These are phyloP conservation scores for Pelecanus crispus DNA, from an alignment of 2,113 vertebrate genomes.

Conservation along the genomic window DNA sequence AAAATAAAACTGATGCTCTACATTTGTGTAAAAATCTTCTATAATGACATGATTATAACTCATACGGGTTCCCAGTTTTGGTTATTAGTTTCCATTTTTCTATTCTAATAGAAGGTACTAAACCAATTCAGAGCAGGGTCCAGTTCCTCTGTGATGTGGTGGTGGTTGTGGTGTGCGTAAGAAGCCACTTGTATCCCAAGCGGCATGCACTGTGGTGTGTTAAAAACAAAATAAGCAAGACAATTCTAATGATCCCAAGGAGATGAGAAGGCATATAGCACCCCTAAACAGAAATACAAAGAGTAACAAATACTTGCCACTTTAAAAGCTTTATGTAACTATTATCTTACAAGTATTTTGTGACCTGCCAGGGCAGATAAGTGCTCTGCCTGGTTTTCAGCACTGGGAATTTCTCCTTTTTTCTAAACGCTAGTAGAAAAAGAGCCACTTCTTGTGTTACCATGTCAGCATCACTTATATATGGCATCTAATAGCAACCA, in stretches of 20 bases:
- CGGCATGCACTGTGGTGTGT: rapidly evolving
- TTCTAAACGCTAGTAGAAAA: neutral
- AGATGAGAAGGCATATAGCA: neutral
- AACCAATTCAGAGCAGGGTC: neutral
- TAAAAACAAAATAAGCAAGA: neutral
- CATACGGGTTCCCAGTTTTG: neutral
- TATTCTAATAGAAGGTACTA: neutral
- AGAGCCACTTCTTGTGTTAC: neutral
- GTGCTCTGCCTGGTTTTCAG: neutral
- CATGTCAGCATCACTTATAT: neutral
- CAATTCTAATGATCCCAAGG: neutral
- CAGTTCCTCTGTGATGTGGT: neutral
- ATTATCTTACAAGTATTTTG: neutral
- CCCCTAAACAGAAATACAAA: neutral
- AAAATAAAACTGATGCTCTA: neutral
- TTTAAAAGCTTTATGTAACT: neutral
- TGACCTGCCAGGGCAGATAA: neutral
- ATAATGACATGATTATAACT: neutral
- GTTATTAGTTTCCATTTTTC: neutral
- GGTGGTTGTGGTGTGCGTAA: neutral
- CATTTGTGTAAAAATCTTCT: neutral
- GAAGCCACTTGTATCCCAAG: neutral
- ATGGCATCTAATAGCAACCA: neutral
- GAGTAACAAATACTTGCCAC: neutral
- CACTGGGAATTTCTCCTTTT: neutral